Evolutionary conservation across 2,797 vertebrate genomes (phyloP).

Genomic region (Oreochromis grahami): DNA sequence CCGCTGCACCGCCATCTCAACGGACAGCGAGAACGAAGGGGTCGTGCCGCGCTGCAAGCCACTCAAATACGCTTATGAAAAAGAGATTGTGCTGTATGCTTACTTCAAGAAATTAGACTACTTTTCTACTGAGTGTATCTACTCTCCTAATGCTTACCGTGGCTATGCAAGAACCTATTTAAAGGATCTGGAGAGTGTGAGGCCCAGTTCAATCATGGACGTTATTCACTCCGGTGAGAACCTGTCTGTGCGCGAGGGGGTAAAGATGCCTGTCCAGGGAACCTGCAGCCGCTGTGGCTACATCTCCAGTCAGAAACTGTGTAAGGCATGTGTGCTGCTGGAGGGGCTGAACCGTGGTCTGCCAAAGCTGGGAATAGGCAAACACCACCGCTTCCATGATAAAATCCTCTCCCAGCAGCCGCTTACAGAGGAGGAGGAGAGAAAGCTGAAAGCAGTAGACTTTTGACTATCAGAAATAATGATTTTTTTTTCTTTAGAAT

Average conservation of each 20-base stretch:
- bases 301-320: slow-evolving; percentile 86
- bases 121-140: slow-evolving; percentile 90
- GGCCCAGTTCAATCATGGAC: slow-evolving; percentile 84
- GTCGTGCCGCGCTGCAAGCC: slow-evolving; percentile 87
- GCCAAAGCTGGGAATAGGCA: slow-evolving; percentile 85
- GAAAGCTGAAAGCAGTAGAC: slow-evolving; percentile 71
- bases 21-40: slow-evolving; percentile 77
- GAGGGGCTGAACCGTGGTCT: slow-evolving; percentile 86
- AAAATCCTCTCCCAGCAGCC: slow-evolving; percentile 77
- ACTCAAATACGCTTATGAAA: slow-evolving; percentile 88
- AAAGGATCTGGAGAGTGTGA: slow-evolving; percentile 80
- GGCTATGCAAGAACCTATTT: slow-evolving; percentile 84
- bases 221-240: slow-evolving; percentile 89
- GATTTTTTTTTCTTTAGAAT: background rate
- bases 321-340: slow-evolving; percentile 87
- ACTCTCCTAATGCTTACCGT: slow-evolving; percentile 90
- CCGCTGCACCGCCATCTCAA: slow-evolving; percentile 81
- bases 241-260: slow-evolving; percentile 79
- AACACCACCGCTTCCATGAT: slow-evolving; percentile 80
- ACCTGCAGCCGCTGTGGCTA: slow-evolving; percentile 84
- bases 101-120: slow-evolving; percentile 90
- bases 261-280: slow-evolving; percentile 80
- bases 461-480: slow-evolving; percentile 55
- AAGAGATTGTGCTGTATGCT: slow-evolving; percentile 92
- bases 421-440: slow-evolving; percentile 66